phyloP scores from a whole-genome alignment of 1,140 invertebrate species.

The Rhysida immarginata region DNA sequence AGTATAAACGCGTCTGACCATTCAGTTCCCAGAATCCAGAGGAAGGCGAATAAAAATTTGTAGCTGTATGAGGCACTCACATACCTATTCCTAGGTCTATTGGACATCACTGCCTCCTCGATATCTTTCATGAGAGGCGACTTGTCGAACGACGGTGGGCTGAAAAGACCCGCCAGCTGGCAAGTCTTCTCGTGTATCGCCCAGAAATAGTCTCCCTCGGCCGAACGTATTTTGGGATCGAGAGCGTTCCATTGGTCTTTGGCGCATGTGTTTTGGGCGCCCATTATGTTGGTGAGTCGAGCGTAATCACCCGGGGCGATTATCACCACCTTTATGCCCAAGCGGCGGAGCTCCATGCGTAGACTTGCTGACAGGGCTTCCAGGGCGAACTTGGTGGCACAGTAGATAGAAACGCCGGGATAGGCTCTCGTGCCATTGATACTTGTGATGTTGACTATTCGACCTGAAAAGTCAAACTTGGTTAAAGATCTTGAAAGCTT shows the following conservation, averaged over 20 bases:
- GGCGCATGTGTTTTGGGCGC: slow-evolving; percentile 11
- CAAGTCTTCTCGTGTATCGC: neutral
- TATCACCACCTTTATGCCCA: slow-evolving; percentile 25
- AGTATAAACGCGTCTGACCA: too few relatives aligned
- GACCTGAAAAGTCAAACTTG: slow-evolving; percentile 21
- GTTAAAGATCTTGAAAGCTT: too few relatives aligned
- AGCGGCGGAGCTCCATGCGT: slow-evolving; percentile 24
- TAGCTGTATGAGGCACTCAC: slow-evolving; percentile 1
- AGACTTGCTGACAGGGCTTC: slow-evolving; percentile 27
- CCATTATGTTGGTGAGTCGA: slow-evolving; percentile 23
- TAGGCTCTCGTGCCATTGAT: slow-evolving; percentile 26
- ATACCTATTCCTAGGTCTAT: neutral
- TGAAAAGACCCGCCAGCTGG: neutral
- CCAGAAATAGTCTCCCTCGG: slow-evolving; percentile 16
- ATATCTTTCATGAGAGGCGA: slow-evolving; percentile 1
- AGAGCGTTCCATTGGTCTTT: slow-evolving; percentile 17
- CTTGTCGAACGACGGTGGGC: neutral
- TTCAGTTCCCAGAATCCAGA: too few relatives aligned
- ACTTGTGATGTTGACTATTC: slow-evolving; percentile 30
- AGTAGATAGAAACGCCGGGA: slow-evolving; percentile 24
- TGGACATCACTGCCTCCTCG: neutral
- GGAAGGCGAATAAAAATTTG: too few relatives aligned
- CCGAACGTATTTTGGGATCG: slow-evolving; percentile 3
- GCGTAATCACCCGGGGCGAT: slow-evolving; percentile 30
- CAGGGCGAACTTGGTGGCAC: slow-evolving; percentile 27